Evolutionary conservation across 2,888 invertebrate species (phyloP).

Genomic region (Pomacea canaliculata): DNA sequence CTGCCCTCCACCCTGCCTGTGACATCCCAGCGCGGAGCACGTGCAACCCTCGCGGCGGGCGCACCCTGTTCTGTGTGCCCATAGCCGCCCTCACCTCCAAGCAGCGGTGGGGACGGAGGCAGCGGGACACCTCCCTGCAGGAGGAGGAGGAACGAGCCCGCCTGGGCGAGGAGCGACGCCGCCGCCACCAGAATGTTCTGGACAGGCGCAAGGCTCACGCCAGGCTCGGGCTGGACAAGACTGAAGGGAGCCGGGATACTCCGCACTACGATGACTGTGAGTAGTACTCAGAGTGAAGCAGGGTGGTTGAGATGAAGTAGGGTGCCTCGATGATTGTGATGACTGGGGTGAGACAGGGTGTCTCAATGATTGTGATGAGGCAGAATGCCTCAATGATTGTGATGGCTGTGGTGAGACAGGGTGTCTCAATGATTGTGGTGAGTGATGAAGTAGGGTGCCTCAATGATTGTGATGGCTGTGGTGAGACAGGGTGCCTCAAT

Average conservation of each 20-base stretch:
- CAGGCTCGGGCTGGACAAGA: background rate
- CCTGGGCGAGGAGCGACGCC: constrained; percentile 50
- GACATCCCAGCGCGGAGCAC: background rate
- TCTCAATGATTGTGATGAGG: background rate
- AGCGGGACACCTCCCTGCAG: constrained; percentile 44
- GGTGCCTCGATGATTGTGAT: background rate
- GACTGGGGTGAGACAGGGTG: too few relatives aligned
- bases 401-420: too few relatives aligned
- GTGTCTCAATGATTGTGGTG: background rate
- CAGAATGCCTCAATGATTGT: background rate
- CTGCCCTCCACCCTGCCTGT: constrained; percentile 17
- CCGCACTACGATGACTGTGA: constrained; percentile 32
- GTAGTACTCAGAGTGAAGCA: constrained; percentile 10
- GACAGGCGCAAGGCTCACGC: constrained; percentile 32
- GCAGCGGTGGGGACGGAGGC: constrained; percentile 29
- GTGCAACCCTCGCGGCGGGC: background rate
- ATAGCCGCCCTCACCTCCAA: constrained; percentile 24
- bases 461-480: too few relatives aligned
- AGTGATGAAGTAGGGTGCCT: background rate
- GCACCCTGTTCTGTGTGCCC: constrained; percentile 7
- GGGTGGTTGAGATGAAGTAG: background rate
- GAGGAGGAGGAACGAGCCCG: constrained; percentile 42
- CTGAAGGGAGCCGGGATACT: background rate
- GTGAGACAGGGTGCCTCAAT: background rate
- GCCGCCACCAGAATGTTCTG: constrained; percentile 49